A percentile compares a stretch with the other conserved stretches of the same genome.
Conservation (phyloP, 2,888 invertebrate species). For the Alloscopus bannaensis region DNA sequence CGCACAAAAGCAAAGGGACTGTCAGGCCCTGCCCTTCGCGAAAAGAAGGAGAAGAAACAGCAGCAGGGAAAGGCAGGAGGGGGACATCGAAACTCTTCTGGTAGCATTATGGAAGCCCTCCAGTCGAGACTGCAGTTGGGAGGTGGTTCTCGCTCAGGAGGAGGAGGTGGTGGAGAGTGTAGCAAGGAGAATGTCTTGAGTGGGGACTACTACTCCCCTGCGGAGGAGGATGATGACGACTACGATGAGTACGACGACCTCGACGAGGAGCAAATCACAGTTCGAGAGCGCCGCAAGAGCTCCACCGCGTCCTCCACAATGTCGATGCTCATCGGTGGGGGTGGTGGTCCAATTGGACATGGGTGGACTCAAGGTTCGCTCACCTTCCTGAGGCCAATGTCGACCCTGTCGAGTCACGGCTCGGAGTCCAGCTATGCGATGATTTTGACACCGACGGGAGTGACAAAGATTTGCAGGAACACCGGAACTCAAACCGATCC, state of each 20-base stretch:
- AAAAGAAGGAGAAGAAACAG: conserved; percentile 59
- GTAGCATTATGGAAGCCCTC: conserved; percentile 52
- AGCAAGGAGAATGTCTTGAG: conserved; percentile 31
- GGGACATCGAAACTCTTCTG: conserved; percentile 46
- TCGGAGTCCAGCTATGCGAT: conserved; percentile 63
- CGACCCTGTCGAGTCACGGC: conserved; percentile 58
- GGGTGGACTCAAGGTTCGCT: conserved; percentile 50
- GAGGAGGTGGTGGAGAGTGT: conserved; percentile 12
- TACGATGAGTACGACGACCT: conserved; percentile 71
- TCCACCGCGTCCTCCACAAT: conserved; percentile 69
- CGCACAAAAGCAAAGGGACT: conserved; percentile 67
- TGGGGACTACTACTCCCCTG: conserved; percentile 73
- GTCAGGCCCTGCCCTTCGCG: conserved; percentile 69
- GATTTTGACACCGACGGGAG: conserved; percentile 50
- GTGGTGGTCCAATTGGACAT: conserved; percentile 12
- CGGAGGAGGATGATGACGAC: conserved; percentile 80
- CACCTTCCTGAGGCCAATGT: conserved; percentile 61
- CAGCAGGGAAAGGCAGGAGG: conserved; percentile 15
- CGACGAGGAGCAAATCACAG: conserved; percentile 66
- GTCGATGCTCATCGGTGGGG: conserved; percentile 63
- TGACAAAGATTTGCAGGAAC: conserved; percentile 63
- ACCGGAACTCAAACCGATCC: conserved; percentile 72
- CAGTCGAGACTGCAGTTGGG: conserved; percentile 42
- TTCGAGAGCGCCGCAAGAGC: conserved; percentile 68
- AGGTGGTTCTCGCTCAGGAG: conserved; percentile 7